These are phyloP conservation scores for Podarcis cretensis DNA, from an alignment of 2,113 vertebrate species.

Conservation along the genomic window DNA sequence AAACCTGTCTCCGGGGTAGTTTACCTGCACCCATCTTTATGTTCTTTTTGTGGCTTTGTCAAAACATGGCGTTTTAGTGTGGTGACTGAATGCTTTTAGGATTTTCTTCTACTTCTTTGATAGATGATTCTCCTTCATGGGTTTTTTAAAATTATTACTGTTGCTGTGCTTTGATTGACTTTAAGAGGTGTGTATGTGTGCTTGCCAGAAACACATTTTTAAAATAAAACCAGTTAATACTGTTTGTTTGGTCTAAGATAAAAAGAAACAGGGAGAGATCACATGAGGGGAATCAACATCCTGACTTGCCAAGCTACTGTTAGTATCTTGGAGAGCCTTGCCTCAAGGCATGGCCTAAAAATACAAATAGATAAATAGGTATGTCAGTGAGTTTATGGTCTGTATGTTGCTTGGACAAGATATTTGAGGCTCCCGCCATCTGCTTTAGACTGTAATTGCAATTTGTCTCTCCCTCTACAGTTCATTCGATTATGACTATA, in stretches of 20 bases:
- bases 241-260: not conserved
- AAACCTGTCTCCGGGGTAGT: not conserved
- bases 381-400: not conserved
- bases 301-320: not conserved
- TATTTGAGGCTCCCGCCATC: slow-evolving; percentile 57
- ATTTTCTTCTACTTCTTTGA: not conserved
- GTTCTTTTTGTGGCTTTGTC: not conserved
- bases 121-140: not conserved
- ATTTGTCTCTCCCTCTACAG: slow-evolving; percentile 34
- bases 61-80: not conserved
- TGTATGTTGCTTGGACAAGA: slow-evolving; percentile 33
- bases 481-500: slow-evolving; percentile 66
- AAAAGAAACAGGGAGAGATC: not conserved
- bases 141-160: not conserved
- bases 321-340: not conserved
- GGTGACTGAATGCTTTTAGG: not conserved
- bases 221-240: not conserved
- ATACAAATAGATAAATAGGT: too few relatives aligned
- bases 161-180: not conserved
- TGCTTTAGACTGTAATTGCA: slow-evolving; percentile 56
- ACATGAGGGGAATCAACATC: not conserved
- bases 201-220: too few relatives aligned
- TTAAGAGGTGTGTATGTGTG: not conserved
- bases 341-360: not conserved
- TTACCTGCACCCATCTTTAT: not conserved